phyloP scores from a whole-genome alignment of 2,113 vertebrate species.

The Dendropsophus ebraccatus region DNA sequence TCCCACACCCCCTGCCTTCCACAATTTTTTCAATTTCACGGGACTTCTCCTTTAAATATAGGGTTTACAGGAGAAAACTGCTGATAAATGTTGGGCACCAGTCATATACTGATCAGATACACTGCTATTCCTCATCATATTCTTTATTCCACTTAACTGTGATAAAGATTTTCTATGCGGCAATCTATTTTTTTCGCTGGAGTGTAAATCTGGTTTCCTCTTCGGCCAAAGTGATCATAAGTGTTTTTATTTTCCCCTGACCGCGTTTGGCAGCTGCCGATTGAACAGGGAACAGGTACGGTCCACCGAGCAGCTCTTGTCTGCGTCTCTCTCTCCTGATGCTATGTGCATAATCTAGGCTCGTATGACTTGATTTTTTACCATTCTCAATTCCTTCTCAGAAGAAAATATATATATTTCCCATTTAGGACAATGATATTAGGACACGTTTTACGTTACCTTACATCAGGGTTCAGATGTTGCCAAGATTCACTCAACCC shows the following conservation, averaged over 20 bases:
- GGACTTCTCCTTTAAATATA: too few relatives aligned
- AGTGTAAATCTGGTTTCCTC: slow-evolving; percentile 14
- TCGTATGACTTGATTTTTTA: slow-evolving; percentile 22
- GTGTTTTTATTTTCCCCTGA: slow-evolving; percentile 16
- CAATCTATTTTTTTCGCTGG: slow-evolving; percentile 33
- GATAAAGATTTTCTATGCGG: neutral
- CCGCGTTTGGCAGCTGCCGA: slow-evolving; percentile 43
- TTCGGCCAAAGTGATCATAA: slow-evolving; percentile 28
- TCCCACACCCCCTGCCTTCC: too few relatives aligned
- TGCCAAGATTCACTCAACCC: slow-evolving; percentile 23
- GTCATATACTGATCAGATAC: too few relatives aligned
- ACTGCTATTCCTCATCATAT: too few relatives aligned
- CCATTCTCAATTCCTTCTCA: slow-evolving; percentile 36
- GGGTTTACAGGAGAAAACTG: too few relatives aligned
- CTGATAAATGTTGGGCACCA: too few relatives aligned
- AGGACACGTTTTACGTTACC: neutral
- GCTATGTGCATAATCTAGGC: slow-evolving; percentile 17
- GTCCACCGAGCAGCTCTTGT: slow-evolving; percentile 35
- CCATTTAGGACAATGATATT: slow-evolving; percentile 39
- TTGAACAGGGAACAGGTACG: slow-evolving; percentile 16
- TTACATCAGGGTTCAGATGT: slow-evolving; percentile 17
- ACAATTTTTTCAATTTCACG: too few relatives aligned
- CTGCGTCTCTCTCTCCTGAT: neutral
- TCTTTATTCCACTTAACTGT: neutral
- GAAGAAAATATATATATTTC: slow-evolving; percentile 32